A percentile compares a stretch with the other conserved stretches of the same genome.
Evolutionary conservation across 1,140 invertebrate genomes (phyloP).

Genomic region (Pristionchus pacificus): DNA sequence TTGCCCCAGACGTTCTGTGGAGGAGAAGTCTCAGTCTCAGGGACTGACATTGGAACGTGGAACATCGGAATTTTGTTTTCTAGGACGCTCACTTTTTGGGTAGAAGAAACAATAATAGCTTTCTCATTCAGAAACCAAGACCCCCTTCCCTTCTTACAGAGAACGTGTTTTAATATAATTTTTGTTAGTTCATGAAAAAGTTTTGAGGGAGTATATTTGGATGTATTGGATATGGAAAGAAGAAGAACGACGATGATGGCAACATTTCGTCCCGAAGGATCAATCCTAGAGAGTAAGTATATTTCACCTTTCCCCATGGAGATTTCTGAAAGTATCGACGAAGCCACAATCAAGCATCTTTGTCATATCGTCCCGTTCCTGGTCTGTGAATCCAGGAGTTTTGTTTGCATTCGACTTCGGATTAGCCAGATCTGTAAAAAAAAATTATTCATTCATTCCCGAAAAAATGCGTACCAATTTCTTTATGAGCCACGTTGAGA

Average conservation of each 20-base stretch:
- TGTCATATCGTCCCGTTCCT: slow-evolving; percentile 86
- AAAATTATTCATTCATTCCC: slow-evolving; percentile 12
- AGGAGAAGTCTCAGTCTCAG: too few species aligned
- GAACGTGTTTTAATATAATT: not conserved
- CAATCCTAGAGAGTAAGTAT: too few species aligned
- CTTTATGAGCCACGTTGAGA: slow-evolving; percentile 90
- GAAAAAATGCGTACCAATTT: slow-evolving; percentile 71
- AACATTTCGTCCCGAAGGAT: too few species aligned
- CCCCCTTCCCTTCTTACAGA: not conserved
- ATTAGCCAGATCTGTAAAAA: slow-evolving; percentile 80
- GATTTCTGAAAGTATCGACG: slow-evolving; percentile 78
- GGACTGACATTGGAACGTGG: too few species aligned
- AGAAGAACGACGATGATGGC: too few species aligned
- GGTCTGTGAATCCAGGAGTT: slow-evolving; percentile 88
- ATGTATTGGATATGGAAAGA: too few species aligned
- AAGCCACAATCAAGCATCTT: slow-evolving; percentile 74
- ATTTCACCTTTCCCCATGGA: not conserved
- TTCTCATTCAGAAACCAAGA: too few species aligned
- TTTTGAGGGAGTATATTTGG: not conserved
- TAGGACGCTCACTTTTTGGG: too few species aligned
- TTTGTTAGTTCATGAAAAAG: not conserved
- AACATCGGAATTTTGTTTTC: too few species aligned
- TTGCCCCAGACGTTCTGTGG: too few species aligned
- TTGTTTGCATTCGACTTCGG: slow-evolving; percentile 82
- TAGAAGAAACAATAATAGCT: too few species aligned